Evolutionary conservation across 2,113 vertebrate species (phyloP).

Genomic region (Malurus melanocephalus): DNA sequence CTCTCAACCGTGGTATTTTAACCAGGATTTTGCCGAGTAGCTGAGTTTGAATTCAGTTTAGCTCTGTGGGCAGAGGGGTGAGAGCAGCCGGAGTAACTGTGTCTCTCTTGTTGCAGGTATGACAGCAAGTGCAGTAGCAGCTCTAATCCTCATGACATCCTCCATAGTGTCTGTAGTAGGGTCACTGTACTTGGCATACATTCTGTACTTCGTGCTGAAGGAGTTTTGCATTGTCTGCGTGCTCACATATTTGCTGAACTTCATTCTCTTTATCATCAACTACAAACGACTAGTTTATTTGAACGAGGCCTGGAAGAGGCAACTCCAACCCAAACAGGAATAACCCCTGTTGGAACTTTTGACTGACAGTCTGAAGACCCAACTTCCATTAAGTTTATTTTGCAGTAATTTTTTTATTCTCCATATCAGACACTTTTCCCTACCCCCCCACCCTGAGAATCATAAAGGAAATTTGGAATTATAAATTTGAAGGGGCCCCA

Average conservation of each 20-base stretch:
- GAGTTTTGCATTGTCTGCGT: slow-evolving; percentile 96
- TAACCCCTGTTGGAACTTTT: slow-evolving; percentile 80
- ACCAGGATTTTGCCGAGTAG: not conserved
- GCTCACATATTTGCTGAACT: slow-evolving; percentile 94
- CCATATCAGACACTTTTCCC: slow-evolving; percentile 72
- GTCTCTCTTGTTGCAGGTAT: slow-evolving; percentile 82
- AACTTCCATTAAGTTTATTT: slow-evolving; percentile 96
- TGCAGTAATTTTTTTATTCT: slow-evolving; percentile 80
- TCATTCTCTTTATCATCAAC: slow-evolving; percentile 97
- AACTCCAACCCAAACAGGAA: slow-evolving; percentile 92
- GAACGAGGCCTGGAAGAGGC: slow-evolving; percentile 98
- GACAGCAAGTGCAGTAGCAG: slow-evolving; percentile 95
- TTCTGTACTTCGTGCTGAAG: slow-evolving; percentile 98
- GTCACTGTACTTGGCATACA: slow-evolving; percentile 95
- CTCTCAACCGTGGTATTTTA: not conserved
- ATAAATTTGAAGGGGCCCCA: slow-evolving; percentile 70
- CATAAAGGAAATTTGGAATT: slow-evolving; percentile 71
- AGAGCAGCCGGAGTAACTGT: slow-evolving; percentile 15
- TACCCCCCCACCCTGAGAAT: slow-evolving; percentile 48
- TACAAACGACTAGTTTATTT: slow-evolving; percentile 99
- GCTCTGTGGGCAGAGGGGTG: not conserved
- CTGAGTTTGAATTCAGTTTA: not conserved
- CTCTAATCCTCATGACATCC: slow-evolving; percentile 94
- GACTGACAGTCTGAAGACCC: slow-evolving; percentile 87
- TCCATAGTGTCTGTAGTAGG: slow-evolving; percentile 95